These are phyloP conservation scores for Caenorhabditis panamensis DNA, from an alignment of 2,888 invertebrate species.

Conservation along the genomic window DNA sequence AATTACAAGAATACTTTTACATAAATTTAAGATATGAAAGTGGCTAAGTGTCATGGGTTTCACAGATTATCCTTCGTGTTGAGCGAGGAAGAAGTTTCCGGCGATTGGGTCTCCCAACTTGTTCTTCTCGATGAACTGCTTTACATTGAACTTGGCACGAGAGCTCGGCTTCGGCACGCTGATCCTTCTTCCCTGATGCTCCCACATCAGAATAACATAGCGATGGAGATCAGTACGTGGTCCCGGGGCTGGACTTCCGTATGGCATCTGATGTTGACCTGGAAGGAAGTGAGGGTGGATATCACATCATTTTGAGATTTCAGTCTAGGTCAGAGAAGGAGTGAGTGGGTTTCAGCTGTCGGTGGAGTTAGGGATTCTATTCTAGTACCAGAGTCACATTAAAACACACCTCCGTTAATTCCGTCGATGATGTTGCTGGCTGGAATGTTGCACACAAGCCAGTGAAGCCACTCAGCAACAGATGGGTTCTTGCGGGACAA, in stretches of 20 bases:
- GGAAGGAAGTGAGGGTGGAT: background rate
- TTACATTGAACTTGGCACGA: conserved; percentile 80
- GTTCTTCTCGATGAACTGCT: conserved; percentile 81
- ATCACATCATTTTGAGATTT: background rate
- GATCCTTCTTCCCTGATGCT: conserved; percentile 77
- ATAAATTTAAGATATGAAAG: conserved; percentile 6
- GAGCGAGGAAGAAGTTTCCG: conserved; percentile 80
- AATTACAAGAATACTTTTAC: too few relatives aligned
- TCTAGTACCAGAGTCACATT: background rate
- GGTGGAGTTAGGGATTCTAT: background rate
- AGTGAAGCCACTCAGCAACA: conserved; percentile 81
- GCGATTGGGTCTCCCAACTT: conserved; percentile 81
- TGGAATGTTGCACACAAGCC: conserved; percentile 81
- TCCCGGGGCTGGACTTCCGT: conserved; percentile 80
- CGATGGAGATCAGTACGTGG: conserved; percentile 81
- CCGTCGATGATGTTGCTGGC: conserved; percentile 81
- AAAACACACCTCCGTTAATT: conserved; percentile 78
- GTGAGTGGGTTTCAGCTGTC: conserved; percentile 3
- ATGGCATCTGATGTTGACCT: conserved; percentile 80
- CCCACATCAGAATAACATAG: conserved; percentile 80
- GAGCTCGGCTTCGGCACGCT: conserved; percentile 76
- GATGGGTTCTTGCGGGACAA: conserved; percentile 81
- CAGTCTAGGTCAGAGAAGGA: background rate
- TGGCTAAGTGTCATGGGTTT: conserved; percentile 12
- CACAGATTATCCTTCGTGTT: conserved; percentile 72